These are phyloP conservation scores for Aquatica leii DNA, from an alignment of 2,888 invertebrate species.

Conservation along the genomic window DNA sequence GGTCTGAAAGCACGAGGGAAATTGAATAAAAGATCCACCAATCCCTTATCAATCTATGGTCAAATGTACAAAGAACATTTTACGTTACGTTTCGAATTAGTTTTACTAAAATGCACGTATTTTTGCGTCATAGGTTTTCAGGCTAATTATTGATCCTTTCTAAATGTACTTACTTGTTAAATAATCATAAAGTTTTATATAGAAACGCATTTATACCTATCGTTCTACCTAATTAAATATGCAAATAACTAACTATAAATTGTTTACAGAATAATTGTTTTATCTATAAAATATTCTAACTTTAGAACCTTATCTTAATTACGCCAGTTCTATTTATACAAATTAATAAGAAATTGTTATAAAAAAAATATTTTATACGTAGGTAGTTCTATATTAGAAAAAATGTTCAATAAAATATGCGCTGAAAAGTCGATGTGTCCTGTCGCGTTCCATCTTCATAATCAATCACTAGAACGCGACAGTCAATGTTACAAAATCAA, in stretches of 20 bases:
- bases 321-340: too few relatives aligned
- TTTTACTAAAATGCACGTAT: too few relatives aligned
- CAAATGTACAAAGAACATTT: slow-evolving; percentile 8
- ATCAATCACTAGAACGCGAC: slow-evolving; percentile 2
- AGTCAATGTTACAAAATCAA: slow-evolving; percentile 1
- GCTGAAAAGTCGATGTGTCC: too few relatives aligned
- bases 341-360: too few relatives aligned
- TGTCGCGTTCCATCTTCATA: neutral
- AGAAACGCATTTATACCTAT: slow-evolving; percentile 4
- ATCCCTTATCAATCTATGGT: slow-evolving; percentile 9
- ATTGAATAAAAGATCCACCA: neutral
- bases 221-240: neutral
- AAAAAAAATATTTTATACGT: too few relatives aligned
- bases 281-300: too few relatives aligned
- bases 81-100: neutral
- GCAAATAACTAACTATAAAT: neutral
- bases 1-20: neutral
- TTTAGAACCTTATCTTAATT: too few relatives aligned
- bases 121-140: too few relatives aligned
- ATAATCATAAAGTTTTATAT: slow-evolving; percentile 6
- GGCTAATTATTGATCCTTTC: too few relatives aligned
- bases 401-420: too few relatives aligned
- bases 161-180: neutral
- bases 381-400: too few relatives aligned
- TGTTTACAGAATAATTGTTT: too few relatives aligned